Base-by-base conservation (phyloP, 2,888 invertebrate species). In the Pristionchus entomophagus region DNA sequence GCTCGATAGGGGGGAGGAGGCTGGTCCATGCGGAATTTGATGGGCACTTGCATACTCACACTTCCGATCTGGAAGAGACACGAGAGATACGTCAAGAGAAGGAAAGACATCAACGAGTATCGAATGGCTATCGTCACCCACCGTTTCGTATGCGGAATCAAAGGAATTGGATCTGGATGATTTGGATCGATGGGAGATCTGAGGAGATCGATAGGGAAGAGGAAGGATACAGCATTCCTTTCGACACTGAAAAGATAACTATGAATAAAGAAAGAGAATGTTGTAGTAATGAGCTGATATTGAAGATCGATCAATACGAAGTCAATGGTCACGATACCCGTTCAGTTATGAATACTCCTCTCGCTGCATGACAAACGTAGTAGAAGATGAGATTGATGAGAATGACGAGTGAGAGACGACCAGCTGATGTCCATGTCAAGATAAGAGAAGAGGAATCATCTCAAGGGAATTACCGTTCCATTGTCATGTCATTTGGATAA, bases 121-220 rank as follows among this genome's bases (percentile, higher is more conserved):
- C 45, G 6, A 45, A 14, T 45, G 45, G 14, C 14, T 10, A 45
- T 14, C 45, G 14, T 45, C 10, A 12, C 73, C 26, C 14, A 73
- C 73, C n/a, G 73, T 45, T 73, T 73, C 73, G 26, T 73, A 73
- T 10, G 73, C 73, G 14, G 73, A 73, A 45, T 73, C 73, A 14
- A 8, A 45, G 3, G 65, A 69, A 19, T 69, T 69, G n/a, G 65
- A 69, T 22, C 65, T 2, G 38, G 65, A 69, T 8, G 73, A 73
- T 38, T 73, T 38, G 41, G 73, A 73, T 45, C 41, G 73, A 73
- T 73, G 41, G 12, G 73, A 73, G 26, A 45, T 73, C n/a, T 38
- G 73, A 41, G 73, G 73, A 45, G 73, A 73, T 73, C 45, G 73
- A 73, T 73, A 73, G 41, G 73, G 73, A 45, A 73, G 73, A 73